A percentile compares a stretch with the other conserved stretches of the same genome.
Evolutionary conservation across 1,140 invertebrate species (phyloP).

Genomic region (Monomorium pharaonis): DNA sequence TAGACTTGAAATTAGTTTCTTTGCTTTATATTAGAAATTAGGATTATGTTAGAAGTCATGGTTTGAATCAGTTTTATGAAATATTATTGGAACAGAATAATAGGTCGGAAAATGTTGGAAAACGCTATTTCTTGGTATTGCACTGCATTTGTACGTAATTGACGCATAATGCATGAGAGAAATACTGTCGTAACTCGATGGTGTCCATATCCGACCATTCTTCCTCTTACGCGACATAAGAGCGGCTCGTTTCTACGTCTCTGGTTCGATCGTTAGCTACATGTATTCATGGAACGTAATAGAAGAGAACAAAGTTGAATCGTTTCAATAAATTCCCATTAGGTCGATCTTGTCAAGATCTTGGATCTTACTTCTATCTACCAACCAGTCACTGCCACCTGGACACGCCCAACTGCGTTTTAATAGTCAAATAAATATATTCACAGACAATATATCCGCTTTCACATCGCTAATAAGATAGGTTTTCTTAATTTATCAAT

Average conservation of each 20-base stretch:
- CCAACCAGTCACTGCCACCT: slow-evolving; percentile 60
- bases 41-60: background rate
- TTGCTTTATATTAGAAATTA: background rate
- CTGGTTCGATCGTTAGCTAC: slow-evolving; percentile 61
- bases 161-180: background rate
- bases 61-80: background rate
- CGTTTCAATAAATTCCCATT: slow-evolving; percentile 72
- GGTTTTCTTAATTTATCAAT: background rate
- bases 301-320: slow-evolving; percentile 69
- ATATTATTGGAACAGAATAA: background rate
- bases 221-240: slow-evolving; percentile 42
- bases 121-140: background rate
- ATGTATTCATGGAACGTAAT: slow-evolving; percentile 45
- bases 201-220: slow-evolving; percentile 48
- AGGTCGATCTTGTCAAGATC: slow-evolving; percentile 68
- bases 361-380: slow-evolving; percentile 57
- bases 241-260: slow-evolving; percentile 59
- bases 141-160: background rate
- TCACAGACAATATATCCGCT: background rate
- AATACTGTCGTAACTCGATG: slow-evolving; percentile 30
- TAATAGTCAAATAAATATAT: slow-evolving; percentile 7
- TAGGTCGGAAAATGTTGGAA: background rate
- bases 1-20: background rate
- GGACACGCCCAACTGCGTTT: slow-evolving; percentile 13
- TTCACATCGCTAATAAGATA: background rate